Evolutionary conservation across 2,113 vertebrate species (phyloP).

Genomic region (Felis catus): DNA sequence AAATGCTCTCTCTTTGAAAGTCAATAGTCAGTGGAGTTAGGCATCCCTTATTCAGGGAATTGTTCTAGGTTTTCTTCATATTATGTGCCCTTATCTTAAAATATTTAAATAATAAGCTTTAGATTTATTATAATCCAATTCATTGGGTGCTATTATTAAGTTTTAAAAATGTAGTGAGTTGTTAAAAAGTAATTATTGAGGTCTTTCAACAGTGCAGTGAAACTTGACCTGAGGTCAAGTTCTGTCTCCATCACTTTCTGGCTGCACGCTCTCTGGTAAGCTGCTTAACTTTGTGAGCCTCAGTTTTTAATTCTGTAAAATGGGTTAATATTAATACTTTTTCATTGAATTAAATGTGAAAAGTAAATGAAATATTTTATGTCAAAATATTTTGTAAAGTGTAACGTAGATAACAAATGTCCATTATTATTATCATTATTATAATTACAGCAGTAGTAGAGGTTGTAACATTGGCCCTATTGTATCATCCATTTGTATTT

Average conservation of each 20-base stretch:
- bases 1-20: background rate
- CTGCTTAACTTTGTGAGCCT: background rate
- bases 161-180: background rate
- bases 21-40: background rate
- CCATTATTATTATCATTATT: background rate
- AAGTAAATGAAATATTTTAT: background rate
- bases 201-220: background rate
- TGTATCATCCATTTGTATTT: background rate
- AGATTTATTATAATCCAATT: background rate
- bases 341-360: background rate
- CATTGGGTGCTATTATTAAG: background rate
- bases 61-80: background rate
- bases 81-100: background rate
- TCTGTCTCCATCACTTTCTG: background rate
- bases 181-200: background rate
- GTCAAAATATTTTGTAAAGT: background rate
- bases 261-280: background rate
- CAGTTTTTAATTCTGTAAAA: background rate
- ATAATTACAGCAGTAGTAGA: background rate
- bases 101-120: background rate
- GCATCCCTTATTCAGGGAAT: background rate
- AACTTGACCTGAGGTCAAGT: background rate
- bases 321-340: background rate
- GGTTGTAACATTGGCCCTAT: background rate
- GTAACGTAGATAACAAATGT: background rate